These are phyloP conservation scores for Alviniconcha strummeri DNA, from an alignment of 2,888 invertebrate species.

Conservation along the genomic window DNA sequence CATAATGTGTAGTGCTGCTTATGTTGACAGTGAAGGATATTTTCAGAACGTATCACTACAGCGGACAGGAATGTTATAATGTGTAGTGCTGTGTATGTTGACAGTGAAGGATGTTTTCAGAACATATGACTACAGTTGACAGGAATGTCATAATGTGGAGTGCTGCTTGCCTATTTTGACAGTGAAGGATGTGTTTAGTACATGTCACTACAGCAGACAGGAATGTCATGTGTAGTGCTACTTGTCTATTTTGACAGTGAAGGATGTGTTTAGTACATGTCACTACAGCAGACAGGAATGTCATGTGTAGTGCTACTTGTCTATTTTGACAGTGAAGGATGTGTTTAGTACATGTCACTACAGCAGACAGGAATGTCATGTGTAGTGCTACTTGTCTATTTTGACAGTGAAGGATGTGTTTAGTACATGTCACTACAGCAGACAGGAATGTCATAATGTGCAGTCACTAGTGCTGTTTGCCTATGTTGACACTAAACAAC, in stretches of 20 bases:
- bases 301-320: background rate
- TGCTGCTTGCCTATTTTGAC: constrained; percentile 81
- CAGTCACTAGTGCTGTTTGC: no score
- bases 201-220: constrained; percentile 71
- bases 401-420: background rate
- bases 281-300: background rate
- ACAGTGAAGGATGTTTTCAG: no score
- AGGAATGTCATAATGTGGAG: constrained; percentile 51
- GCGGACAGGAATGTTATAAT: background rate
- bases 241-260: background rate
- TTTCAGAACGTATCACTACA: background rate
- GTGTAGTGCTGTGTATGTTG: background rate
- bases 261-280: background rate
- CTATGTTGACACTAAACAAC: background rate
- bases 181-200: constrained; percentile 62
- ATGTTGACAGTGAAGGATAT: background rate
- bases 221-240: constrained; percentile 44
- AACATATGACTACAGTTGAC: no score
- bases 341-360: background rate
- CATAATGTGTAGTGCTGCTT: no score
- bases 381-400: background rate
- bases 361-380: background rate
- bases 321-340: no score
- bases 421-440: background rate
- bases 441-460: background rate